phyloP scores from a whole-genome alignment of 2,888 invertebrate genomes.

The Nomada flava region DNA sequence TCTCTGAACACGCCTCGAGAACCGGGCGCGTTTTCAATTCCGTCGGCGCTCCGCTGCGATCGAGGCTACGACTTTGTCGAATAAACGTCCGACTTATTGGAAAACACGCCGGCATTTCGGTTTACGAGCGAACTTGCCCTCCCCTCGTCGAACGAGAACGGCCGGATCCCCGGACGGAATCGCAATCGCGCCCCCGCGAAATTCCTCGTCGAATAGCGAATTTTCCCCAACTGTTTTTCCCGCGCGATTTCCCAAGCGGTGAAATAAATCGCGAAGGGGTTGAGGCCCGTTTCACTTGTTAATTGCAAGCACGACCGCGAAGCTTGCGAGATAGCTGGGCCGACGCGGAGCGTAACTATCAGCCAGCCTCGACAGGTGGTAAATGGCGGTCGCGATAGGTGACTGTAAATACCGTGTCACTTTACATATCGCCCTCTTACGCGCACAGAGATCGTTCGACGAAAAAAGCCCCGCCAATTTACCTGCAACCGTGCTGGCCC shows the following conservation, averaged over 20 bases:
- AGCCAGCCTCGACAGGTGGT: constrained; percentile 13
- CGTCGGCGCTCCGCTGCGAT: constrained; percentile 12
- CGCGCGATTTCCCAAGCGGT: too few relatives aligned
- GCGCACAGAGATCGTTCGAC: constrained; percentile 30
- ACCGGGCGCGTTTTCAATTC: constrained; percentile 46
- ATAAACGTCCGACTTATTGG: constrained; percentile 62
- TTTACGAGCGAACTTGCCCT: constrained; percentile 42
- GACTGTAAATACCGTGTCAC: constrained; percentile 54
- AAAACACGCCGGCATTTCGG: constrained; percentile 49
- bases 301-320: constrained; percentile 35
- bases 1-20: neutral
- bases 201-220: neutral
- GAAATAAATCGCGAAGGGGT: constrained; percentile 30
- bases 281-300: constrained; percentile 2
- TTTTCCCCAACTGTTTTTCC: neutral
- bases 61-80: constrained; percentile 43
- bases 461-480: constrained; percentile 35
- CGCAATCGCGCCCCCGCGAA: neutral
- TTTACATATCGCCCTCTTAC: constrained; percentile 28
- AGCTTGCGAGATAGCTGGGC: constrained; percentile 15
- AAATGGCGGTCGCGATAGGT: constrained; percentile 52
- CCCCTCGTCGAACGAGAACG: constrained; percentile 13
- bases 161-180: neutral
- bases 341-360: neutral
- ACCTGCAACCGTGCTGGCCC: constrained; percentile 3